A percentile compares a stretch with the other conserved stretches of the same genome.
Evolutionary conservation across 2,888 invertebrate species (phyloP).

Genomic region (Caenorhabditis wallacei): DNA sequence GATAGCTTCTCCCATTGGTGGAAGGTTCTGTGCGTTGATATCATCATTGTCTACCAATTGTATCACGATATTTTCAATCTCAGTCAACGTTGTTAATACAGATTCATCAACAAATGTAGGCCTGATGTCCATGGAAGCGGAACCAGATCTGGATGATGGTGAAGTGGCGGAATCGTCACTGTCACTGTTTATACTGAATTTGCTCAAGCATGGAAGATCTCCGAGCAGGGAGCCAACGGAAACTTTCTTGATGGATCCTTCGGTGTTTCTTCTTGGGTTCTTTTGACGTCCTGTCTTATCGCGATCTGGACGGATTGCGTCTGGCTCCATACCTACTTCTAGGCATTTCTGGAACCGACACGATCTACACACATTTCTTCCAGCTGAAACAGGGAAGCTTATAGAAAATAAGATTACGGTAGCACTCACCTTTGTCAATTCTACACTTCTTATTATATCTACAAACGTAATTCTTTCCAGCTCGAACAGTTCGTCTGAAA

Average conservation of each 20-base stretch:
- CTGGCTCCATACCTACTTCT: conserved; percentile 82
- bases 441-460: conserved; percentile 80
- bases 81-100: conserved; percentile 75
- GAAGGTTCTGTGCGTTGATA: conserved; percentile 39
- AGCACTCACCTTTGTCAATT: conserved; percentile 80
- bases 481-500: conserved; percentile 79
- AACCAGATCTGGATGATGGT: conserved; percentile 63
- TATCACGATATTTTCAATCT: conserved; percentile 79
- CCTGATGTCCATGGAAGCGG: conserved; percentile 48
- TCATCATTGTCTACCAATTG: conserved; percentile 65
- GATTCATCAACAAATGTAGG: conserved; percentile 63
- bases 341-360: conserved; percentile 82
- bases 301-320: conserved; percentile 82
- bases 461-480: conserved; percentile 80
- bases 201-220: conserved; percentile 60
- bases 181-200: conserved; percentile 59
- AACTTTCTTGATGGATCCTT: conserved; percentile 49
- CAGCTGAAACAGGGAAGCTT: conserved; percentile 69
- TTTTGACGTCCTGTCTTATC: conserved; percentile 83
- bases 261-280: conserved; percentile 77
- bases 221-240: conserved; percentile 57
- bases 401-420: background rate
- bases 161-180: conserved; percentile 57
- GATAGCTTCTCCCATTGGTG: conserved; percentile 66
- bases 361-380: conserved; percentile 82